phyloP scores from a whole-genome alignment of 2,888 invertebrate genomes.

The Eulithis prunata region DNA sequence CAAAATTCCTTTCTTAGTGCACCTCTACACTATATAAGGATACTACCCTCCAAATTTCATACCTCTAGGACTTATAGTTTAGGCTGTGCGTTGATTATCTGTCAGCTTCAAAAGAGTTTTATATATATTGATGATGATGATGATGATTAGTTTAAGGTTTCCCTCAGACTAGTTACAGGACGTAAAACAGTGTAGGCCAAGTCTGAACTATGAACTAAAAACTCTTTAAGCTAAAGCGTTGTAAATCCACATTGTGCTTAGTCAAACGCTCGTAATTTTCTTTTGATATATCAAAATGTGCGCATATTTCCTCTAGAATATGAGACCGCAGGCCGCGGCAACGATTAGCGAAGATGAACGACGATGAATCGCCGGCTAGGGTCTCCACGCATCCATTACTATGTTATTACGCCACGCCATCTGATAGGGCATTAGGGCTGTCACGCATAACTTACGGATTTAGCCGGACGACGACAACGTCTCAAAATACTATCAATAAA shows the following conservation, averaged over 20 bases:
- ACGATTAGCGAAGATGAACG: constrained; percentile 61
- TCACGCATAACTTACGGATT: constrained; percentile 1
- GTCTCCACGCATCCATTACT: constrained; percentile 44
- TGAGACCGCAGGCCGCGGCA: constrained; percentile 37
- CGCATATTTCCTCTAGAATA: constrained; percentile 30
- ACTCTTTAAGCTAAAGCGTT: background rate
- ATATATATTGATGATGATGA: too few relatives aligned
- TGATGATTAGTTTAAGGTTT: too few relatives aligned
- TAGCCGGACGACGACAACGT: constrained; percentile 3
- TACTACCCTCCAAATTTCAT: too few relatives aligned
- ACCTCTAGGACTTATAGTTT: too few relatives aligned
- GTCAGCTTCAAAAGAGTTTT: too few relatives aligned
- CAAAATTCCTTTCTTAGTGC: too few relatives aligned
- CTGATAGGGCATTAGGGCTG: constrained; percentile 28
- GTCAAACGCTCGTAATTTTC: constrained; percentile 1
- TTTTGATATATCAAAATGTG: constrained; percentile 20
- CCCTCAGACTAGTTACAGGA: too few relatives aligned
- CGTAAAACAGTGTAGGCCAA: too few relatives aligned
- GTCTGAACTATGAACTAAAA: too few relatives aligned
- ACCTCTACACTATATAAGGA: too few relatives aligned
- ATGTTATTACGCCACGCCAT: constrained; percentile 35
- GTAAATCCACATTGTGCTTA: background rate
- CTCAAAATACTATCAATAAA: too few relatives aligned
- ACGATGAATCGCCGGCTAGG: constrained; percentile 58
- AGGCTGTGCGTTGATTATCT: too few relatives aligned